A percentile compares a stretch with the other conserved stretches of the same genome.
These are phyloP conservation scores for Amazona ochrocephala DNA, from an alignment of 2,797 vertebrate species.

Conservation along the genomic window DNA sequence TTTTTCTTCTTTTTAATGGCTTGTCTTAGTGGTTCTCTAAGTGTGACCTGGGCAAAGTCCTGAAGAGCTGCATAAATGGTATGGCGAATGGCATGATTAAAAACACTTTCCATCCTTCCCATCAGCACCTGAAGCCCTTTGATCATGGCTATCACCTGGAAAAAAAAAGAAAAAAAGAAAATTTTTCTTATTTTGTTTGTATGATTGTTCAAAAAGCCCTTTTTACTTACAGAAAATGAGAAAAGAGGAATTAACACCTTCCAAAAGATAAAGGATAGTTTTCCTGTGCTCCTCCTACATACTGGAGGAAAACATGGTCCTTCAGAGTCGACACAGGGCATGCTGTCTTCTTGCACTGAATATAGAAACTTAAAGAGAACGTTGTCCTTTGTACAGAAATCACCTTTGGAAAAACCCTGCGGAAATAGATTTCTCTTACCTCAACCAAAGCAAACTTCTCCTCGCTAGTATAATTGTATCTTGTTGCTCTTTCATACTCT, in stretches of 20 bases:
- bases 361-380: not conserved
- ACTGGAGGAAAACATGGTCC: not conserved
- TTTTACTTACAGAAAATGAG: not conserved
- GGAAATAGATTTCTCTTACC: constrained; percentile 72
- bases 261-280: not conserved
- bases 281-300: not conserved
- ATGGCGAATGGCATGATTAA: constrained; percentile 97
- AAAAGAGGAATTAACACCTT: not conserved
- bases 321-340: not conserved
- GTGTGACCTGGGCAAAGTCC: constrained; percentile 93
- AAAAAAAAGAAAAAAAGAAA: not conserved
- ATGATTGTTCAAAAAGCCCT: not conserved
- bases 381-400: not conserved
- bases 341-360: not conserved
- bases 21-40: constrained; percentile 92
- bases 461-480: constrained; percentile 98
- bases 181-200: not conserved
- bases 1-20: constrained; percentile 99
- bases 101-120: constrained; percentile 99
- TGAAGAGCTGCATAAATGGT: constrained; percentile 97
- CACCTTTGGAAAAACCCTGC: not conserved
- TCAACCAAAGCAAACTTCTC: constrained; percentile 98
- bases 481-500: constrained; percentile 95
- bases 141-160: constrained; percentile 97
- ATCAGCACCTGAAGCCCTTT: constrained; percentile 97